Percentiles rank a stretch among this genome's conserved stretches.
phyloP scores from a whole-genome alignment of 2,888 invertebrate species.

The Tortricodes alternella region DNA sequence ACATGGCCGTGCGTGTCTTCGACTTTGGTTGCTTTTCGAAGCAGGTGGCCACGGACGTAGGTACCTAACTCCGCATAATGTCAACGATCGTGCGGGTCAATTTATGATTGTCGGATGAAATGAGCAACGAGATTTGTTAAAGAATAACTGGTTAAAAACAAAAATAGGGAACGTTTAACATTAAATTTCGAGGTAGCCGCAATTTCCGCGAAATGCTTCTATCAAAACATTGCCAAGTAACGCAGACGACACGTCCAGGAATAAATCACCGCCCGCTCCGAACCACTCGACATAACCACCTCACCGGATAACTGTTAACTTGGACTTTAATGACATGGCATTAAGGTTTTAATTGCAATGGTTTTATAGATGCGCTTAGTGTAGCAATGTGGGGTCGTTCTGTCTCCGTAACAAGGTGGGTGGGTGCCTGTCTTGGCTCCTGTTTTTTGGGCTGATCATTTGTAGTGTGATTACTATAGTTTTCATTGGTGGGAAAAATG shows the following conservation, averaged over 20 bases:
- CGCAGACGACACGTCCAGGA: constrained; percentile 19
- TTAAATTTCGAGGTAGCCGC: neutral
- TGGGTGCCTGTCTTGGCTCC: constrained; percentile 27
- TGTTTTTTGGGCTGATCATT: constrained; percentile 27
- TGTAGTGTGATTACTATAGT: constrained; percentile 18
- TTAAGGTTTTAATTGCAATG: constrained; percentile 4
- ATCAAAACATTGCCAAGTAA: constrained; percentile 29
- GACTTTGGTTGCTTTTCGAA: too few relatives aligned
- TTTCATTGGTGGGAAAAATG: constrained; percentile 1
- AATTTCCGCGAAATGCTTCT: constrained; percentile 28
- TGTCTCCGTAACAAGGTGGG: constrained; percentile 25
- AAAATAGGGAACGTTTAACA: neutral
- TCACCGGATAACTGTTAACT: neutral
- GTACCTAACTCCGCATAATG: too few relatives aligned
- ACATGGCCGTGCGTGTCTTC: too few relatives aligned
- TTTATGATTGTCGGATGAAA: too few relatives aligned
- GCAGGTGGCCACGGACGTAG: too few relatives aligned
- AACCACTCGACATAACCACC: neutral
- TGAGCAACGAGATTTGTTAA: too few relatives aligned
- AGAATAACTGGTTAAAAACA: too few relatives aligned
- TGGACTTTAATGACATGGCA: neutral
- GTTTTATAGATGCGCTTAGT: neutral
- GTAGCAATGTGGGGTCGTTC: neutral
- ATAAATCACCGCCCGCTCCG: constrained; percentile 11
- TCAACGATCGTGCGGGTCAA: too few relatives aligned